phyloP scores from a whole-genome alignment of 1,140 invertebrate genomes.

The Sycophila sp. region DNA sequence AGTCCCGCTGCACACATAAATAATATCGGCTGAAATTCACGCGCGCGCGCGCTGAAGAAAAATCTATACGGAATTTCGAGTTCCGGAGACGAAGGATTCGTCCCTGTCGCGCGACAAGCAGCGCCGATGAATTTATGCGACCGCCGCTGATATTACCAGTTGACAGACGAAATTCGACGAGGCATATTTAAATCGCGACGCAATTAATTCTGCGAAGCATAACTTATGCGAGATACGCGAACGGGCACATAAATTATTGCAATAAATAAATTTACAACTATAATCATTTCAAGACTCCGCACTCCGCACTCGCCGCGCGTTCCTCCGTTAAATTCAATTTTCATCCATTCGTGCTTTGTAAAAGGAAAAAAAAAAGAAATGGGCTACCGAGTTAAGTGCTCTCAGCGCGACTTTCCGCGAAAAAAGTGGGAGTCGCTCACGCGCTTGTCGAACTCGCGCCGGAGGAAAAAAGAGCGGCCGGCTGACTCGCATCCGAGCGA shows the following conservation, averaged over 20 bases:
- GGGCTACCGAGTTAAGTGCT: no score
- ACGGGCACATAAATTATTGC: not conserved
- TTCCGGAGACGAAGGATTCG: not conserved
- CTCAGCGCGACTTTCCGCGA: no score
- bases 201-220: constrained; percentile 16
- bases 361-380: no score
- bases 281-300: no score
- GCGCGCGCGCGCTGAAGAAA: not conserved
- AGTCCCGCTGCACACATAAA: constrained; percentile 32
- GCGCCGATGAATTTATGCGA: constrained; percentile 34
- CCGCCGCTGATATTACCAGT: no score
- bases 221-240: not conserved
- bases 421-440: no score
- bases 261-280: not conserved
- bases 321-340: no score
- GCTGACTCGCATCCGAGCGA: constrained; percentile 34
- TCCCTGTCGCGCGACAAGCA: constrained; percentile 3
- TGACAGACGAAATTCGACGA: constrained; percentile 12
- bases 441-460: no score
- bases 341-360: no score
- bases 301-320: no score
- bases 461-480: no score
- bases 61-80: not conserved
- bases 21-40: constrained; percentile 24
- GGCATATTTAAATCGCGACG: constrained; percentile 16